Evolutionary conservation across 1,140 invertebrate genomes (phyloP).

Genomic region (Drosophila sp.): DNA sequence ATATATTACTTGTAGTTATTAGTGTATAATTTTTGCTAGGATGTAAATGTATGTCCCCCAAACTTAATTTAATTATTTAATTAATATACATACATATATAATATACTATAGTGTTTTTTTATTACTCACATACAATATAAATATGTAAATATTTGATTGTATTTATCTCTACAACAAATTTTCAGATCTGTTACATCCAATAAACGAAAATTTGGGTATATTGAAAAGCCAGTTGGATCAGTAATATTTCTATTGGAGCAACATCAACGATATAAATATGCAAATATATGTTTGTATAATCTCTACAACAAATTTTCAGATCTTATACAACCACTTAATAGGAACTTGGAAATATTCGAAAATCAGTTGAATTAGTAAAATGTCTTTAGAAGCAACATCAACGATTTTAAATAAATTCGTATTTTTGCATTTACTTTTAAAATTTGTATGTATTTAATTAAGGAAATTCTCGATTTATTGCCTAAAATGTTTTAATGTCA

Average conservation of each 20-base stretch:
- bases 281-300: not conserved
- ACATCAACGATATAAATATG: not conserved
- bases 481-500: too few species aligned
- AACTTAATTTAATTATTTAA: slow-evolving; percentile 83
- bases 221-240: too few species aligned
- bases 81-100: slow-evolving; percentile 81
- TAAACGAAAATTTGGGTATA: too few species aligned
- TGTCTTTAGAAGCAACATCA: too few species aligned
- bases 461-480: too few species aligned
- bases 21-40: slow-evolving; percentile 81
- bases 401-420: too few species aligned
- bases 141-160: not conserved
- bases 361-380: too few species aligned
- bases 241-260: too few species aligned
- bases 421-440: too few species aligned
- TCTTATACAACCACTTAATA: too few species aligned
- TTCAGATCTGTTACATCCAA: not conserved
- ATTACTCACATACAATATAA: not conserved
- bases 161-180: not conserved
- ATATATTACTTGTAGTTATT: slow-evolving; percentile 81
- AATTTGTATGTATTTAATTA: too few species aligned
- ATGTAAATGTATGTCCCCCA: slow-evolving; percentile 82
- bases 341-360: too few species aligned
- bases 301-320: not conserved
- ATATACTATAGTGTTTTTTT: slow-evolving; percentile 59